phyloP scores from a whole-genome alignment of 2,113 vertebrate genomes.

The Cettia cetti region DNA sequence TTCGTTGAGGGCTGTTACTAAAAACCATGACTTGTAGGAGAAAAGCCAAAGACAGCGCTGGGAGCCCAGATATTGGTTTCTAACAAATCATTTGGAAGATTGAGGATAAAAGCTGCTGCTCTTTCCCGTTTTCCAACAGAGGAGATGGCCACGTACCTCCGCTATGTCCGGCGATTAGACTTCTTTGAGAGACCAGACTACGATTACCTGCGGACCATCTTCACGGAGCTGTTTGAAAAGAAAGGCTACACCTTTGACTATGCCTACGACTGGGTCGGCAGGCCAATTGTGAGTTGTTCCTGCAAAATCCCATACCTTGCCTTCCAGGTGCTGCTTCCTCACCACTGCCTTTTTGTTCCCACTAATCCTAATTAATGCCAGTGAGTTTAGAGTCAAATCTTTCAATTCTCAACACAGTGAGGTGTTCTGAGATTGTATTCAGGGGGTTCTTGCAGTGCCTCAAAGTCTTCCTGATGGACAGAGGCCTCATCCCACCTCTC shows the following conservation, averaged over 20 bases:
- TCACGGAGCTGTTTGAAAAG: slow-evolving; percentile 94
- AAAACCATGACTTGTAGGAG: background rate
- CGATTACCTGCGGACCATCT: slow-evolving; percentile 93
- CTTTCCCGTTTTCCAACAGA: slow-evolving; percentile 73
- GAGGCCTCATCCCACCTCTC: background rate
- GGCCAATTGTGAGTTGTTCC: slow-evolving; percentile 89
- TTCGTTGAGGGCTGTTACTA: background rate
- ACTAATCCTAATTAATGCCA: background rate
- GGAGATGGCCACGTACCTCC: slow-evolving; percentile 98
- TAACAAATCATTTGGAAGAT: background rate
- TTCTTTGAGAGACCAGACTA: slow-evolving; percentile 99
- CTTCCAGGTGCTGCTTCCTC: background rate
- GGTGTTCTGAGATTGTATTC: fast-evolving
- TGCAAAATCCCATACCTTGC: background rate
- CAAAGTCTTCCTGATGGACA: background rate
- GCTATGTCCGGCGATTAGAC: slow-evolving; percentile 93
- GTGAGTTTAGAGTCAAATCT: background rate
- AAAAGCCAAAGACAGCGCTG: background rate
- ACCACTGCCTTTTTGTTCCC: background rate
- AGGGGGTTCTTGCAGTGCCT: background rate
- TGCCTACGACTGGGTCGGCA: slow-evolving; percentile 97
- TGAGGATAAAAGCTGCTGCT: background rate
- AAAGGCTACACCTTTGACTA: slow-evolving; percentile 98
- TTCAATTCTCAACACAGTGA: background rate
- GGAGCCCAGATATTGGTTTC: background rate